These are phyloP conservation scores for Eremobia ochroleuca DNA, from an alignment of 2,888 invertebrate genomes.

Conservation along the genomic window DNA sequence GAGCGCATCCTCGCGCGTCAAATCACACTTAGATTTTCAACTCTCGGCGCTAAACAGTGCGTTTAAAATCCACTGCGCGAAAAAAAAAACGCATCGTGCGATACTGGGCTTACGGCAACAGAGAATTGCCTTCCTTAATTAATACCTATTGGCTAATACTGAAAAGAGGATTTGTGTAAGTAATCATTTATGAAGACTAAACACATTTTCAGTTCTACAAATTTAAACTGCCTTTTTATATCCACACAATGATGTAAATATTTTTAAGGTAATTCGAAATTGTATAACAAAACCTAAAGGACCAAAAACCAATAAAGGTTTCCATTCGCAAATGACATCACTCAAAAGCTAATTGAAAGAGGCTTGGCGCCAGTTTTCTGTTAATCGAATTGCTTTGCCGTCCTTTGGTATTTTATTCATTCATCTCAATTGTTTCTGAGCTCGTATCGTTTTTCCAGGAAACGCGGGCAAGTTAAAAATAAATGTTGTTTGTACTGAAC, in stretches of 20 bases:
- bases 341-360: constrained; percentile 38
- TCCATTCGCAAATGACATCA: constrained; percentile 31
- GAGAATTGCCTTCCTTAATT: neutral
- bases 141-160: neutral
- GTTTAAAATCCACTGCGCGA: neutral
- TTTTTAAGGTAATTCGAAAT: constrained; percentile 3
- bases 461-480: constrained; percentile 20
- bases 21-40: neutral
- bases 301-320: constrained; percentile 14
- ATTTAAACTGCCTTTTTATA: neutral
- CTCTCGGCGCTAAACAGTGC: neutral
- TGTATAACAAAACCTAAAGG: constrained; percentile 1
- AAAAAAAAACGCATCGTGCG: no score
- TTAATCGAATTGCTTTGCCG: constrained; percentile 35
- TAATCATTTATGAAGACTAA: no score
- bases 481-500: constrained; percentile 8
- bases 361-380: constrained; percentile 51
- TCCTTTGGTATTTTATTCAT: constrained; percentile 34
- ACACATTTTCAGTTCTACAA: neutral
- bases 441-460: constrained; percentile 23
- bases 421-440: constrained; percentile 37
- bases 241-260: neutral
- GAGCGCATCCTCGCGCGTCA: neutral
- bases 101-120: no score
- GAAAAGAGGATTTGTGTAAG: neutral